Base-by-base conservation (phyloP, 2,888 invertebrate species). In the Lymantria dispar region DNA sequence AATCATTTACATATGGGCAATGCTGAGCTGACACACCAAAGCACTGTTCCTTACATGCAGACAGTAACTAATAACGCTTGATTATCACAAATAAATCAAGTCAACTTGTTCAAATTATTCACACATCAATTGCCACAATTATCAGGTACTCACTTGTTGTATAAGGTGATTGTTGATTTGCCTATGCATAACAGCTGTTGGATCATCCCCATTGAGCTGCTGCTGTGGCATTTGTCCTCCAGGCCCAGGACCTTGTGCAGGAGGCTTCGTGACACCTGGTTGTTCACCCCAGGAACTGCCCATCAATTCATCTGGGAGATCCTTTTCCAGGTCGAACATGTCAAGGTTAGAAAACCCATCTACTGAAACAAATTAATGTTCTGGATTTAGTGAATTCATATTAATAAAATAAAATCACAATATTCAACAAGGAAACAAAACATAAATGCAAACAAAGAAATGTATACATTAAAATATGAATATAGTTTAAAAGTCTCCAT, bases 241-340 rank as follows among this genome's bases (percentile, higher is more conserved):
- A 48, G 96, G 96, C 29, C 96, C 96, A 8, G 96, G 96, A 30
- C 96, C 96, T 73, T 96, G 96, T 22, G 95, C 96, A 29, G 96
- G 95, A 61, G 96, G 96, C 83, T 96, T 96, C 57, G 89, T 89
- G 73, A 94, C 92, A 57, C 92, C 93, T 58, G 89, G 83, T 67
- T 94, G 94, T 77, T 95, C 95, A 36, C 95, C 94, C 96, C 96
- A 96, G 68, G 95, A 94, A 64, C 94, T 93, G 52, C 94, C 94
- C 86, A 97, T 95, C 65, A 98, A 92, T 87, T 98, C 98, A 90
- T 98, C 97, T 43, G 98, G 98, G 71, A 98, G 94, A 87, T 97
- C 96, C 88, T 97, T 97, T 88, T 98, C 98, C 85, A 98, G 93
- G 90, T 96, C 96, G 84, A 96, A 95, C 94, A 96, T 96, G 80